Percentiles rank a stretch among this genome's conserved stretches.
Conservation (phyloP, 2,113 vertebrate genomes). For the Catharus fuscescens region DNA sequence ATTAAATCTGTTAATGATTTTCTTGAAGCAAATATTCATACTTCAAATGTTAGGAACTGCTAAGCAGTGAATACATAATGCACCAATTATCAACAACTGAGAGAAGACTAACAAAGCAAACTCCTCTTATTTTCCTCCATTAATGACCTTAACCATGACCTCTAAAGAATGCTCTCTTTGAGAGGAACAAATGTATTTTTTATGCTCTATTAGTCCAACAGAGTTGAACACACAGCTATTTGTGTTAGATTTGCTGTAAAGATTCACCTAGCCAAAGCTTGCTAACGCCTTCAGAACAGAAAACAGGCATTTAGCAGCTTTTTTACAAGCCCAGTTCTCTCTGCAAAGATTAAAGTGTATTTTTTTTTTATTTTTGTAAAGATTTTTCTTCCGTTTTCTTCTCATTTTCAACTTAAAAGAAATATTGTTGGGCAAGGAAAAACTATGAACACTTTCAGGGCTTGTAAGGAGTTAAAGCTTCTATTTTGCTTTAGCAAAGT, state of each 20-base stretch:
- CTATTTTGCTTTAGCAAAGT: background rate
- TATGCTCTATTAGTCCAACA: slow-evolving; percentile 61
- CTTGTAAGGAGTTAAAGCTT: background rate
- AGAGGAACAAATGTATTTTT: slow-evolving; percentile 59
- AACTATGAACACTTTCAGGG: accelerated
- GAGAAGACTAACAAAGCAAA: slow-evolving; percentile 42
- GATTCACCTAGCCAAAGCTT: slow-evolving; percentile 51
- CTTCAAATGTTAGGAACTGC: background rate
- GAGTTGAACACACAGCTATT: slow-evolving; percentile 51
- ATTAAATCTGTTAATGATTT: background rate
- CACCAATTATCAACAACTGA: slow-evolving; percentile 36
- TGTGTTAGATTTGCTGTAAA: slow-evolving; percentile 49
- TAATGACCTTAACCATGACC: slow-evolving; percentile 41
- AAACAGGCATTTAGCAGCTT: background rate
- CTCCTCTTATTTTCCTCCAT: background rate
- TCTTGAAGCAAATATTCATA: background rate
- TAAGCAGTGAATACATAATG: background rate
- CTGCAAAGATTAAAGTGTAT: background rate
- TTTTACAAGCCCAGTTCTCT: background rate
- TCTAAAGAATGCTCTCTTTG: slow-evolving; percentile 59
- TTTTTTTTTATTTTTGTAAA: background rate
- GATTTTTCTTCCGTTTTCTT: background rate
- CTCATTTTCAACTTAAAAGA: background rate
- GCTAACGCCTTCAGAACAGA: slow-evolving; percentile 13
- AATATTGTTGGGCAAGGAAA: background rate